phyloP scores from a whole-genome alignment of 2,113 vertebrate genomes.

The Polypterus senegalus region DNA sequence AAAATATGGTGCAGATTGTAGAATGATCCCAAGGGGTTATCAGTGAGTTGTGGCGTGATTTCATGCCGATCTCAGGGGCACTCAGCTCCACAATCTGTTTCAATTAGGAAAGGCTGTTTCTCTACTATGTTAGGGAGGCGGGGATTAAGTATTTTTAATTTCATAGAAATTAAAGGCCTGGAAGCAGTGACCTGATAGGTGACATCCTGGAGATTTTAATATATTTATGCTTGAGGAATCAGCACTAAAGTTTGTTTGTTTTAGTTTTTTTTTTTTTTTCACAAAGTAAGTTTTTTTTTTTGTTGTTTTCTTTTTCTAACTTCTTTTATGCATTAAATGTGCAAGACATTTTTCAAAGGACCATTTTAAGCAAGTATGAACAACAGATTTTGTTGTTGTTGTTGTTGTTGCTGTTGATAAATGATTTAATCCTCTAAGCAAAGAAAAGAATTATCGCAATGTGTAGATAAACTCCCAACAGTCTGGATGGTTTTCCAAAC shows the following conservation, averaged over 20 bases:
- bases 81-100: conserved; percentile 33
- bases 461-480: too few relatives aligned
- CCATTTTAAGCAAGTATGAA: too few relatives aligned
- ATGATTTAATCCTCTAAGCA: too few relatives aligned
- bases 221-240: conserved; percentile 5
- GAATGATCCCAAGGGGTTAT: conserved; percentile 21
- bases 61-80: conserved; percentile 22
- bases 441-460: too few relatives aligned
- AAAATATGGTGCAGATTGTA: conserved; percentile 27
- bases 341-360: too few relatives aligned
- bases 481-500: too few relatives aligned
- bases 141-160: conserved; percentile 38
- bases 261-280: too few relatives aligned
- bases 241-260: neutral
- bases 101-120: conserved; percentile 29
- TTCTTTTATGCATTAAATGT: too few relatives aligned
- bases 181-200: conserved; percentile 30
- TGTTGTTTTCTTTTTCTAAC: too few relatives aligned
- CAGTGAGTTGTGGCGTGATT: conserved; percentile 24
- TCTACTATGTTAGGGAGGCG: conserved; percentile 33
- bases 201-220: conserved; percentile 22
- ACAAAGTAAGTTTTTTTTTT: too few relatives aligned
- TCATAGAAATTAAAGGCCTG: conserved; percentile 23
- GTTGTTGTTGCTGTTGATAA: too few relatives aligned
- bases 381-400: too few relatives aligned